phyloP scores from a whole-genome alignment of 2,888 invertebrate genomes.

The Allygus modestus region DNA sequence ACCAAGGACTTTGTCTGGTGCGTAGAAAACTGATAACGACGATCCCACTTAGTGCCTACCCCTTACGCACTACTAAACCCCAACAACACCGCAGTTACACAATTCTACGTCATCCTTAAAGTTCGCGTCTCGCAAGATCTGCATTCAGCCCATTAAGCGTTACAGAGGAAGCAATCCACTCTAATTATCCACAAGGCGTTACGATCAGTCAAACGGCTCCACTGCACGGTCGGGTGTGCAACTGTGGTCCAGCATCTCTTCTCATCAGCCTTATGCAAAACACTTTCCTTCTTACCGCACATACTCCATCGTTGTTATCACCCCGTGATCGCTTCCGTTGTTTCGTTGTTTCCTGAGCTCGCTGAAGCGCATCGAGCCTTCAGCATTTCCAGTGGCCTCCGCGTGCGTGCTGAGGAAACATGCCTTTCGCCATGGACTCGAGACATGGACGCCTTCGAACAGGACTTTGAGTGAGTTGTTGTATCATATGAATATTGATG shows the following conservation, averaged over 20 bases:
- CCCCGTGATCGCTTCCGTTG: conserved; percentile 32
- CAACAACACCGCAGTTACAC: too few relatives aligned
- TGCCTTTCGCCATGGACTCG: conserved; percentile 35
- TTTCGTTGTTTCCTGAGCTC: conserved; percentile 41
- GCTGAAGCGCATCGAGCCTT: conserved; percentile 42
- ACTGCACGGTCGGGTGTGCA: too few relatives aligned
- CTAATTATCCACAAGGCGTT: neutral
- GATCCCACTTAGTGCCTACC: too few relatives aligned
- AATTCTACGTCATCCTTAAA: too few relatives aligned
- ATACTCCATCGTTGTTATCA: conserved; percentile 14
- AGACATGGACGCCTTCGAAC: conserved; percentile 43
- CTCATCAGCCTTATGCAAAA: conserved; percentile 19
- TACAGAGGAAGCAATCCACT: neutral
- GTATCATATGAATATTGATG: neutral
- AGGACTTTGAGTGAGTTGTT: conserved; percentile 61
- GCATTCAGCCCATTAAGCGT: neutral
- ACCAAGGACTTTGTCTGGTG: too few relatives aligned
- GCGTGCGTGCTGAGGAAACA: neutral
- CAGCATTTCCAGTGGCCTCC: conserved; percentile 45
- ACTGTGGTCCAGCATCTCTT: neutral
- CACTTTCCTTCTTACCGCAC: conserved; percentile 46
- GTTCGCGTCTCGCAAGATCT: neutral
- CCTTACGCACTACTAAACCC: too few relatives aligned
- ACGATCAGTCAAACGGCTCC: neutral
- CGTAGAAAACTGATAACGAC: too few relatives aligned